These are phyloP conservation scores for Musca domestica DNA, from an alignment of 1,140 invertebrate genomes.

Conservation along the genomic window DNA sequence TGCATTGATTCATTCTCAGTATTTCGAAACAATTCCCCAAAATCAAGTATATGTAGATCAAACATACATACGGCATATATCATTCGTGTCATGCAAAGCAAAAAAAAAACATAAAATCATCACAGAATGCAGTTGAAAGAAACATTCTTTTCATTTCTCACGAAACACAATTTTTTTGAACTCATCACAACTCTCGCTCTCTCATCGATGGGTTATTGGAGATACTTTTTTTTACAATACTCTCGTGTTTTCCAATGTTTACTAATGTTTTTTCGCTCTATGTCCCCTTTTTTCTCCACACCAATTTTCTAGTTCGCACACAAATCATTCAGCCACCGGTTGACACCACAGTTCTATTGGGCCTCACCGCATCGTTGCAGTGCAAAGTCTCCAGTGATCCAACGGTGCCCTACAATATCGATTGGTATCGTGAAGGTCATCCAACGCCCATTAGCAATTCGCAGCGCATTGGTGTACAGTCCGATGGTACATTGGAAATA, in stretches of 20 bases:
- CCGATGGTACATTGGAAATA: conserved; percentile 78
- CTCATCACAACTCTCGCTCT: no score
- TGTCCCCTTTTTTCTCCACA: conserved; percentile 11
- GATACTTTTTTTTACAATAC: no score
- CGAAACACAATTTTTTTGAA: no score
- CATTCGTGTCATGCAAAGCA: no score
- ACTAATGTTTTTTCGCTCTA: conserved; percentile 15
- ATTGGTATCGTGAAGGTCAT: conserved; percentile 89
- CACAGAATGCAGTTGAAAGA: no score
- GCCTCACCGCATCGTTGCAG: conserved; percentile 84
- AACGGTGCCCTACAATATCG: conserved; percentile 82
- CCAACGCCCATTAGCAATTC: conserved; percentile 55
- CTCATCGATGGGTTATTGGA: no score
- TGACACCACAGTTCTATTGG: conserved; percentile 83
- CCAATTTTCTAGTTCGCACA: conserved; percentile 70
- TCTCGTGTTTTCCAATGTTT: no score
- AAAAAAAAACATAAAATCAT: no score
- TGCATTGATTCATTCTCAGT: not conserved
- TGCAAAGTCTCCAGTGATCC: conserved; percentile 93
- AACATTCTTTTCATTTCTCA: no score
- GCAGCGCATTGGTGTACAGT: conserved; percentile 68
- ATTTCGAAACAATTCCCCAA: no score
- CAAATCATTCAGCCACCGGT: conserved; percentile 90
- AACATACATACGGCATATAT: no score
- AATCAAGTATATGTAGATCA: no score